Evolutionary conservation across 2,888 invertebrate genomes (phyloP).

Genomic region (Girardia tigrina): DNA sequence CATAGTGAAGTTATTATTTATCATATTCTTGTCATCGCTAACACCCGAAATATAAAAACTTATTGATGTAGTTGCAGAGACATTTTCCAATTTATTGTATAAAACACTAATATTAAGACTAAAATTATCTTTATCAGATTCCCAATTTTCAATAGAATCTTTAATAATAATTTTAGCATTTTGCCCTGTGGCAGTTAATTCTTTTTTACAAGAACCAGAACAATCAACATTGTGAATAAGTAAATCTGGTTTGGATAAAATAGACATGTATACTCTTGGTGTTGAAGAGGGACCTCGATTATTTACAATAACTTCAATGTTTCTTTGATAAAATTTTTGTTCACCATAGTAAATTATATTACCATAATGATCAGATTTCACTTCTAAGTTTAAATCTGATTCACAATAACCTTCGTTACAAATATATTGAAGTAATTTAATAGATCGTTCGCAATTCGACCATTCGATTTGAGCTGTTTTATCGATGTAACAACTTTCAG

Average conservation of each 20-base stretch:
- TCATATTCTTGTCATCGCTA: background rate
- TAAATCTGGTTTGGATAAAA: background rate
- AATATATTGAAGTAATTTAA: background rate
- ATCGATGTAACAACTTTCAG: background rate
- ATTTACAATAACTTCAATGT: background rate
- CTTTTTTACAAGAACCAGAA: background rate
- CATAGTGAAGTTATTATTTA: background rate
- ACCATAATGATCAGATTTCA: background rate
- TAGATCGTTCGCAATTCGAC: background rate
- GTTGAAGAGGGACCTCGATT: background rate
- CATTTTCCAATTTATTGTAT: background rate
- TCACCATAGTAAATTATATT: background rate
- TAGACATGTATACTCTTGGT: background rate
- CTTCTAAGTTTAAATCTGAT: background rate
- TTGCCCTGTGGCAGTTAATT: background rate
- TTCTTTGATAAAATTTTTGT: background rate
- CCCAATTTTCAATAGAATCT: background rate
- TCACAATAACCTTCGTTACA: background rate
- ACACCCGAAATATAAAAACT: background rate
- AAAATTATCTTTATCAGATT: background rate
- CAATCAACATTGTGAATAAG: background rate
- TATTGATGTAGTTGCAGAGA: background rate
- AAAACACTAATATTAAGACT: background rate
- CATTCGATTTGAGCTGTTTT: background rate
- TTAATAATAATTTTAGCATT: background rate